These are phyloP conservation scores for Sitobion miscanthi DNA, from an alignment of 1,140 invertebrate genomes.

Conservation along the genomic window DNA sequence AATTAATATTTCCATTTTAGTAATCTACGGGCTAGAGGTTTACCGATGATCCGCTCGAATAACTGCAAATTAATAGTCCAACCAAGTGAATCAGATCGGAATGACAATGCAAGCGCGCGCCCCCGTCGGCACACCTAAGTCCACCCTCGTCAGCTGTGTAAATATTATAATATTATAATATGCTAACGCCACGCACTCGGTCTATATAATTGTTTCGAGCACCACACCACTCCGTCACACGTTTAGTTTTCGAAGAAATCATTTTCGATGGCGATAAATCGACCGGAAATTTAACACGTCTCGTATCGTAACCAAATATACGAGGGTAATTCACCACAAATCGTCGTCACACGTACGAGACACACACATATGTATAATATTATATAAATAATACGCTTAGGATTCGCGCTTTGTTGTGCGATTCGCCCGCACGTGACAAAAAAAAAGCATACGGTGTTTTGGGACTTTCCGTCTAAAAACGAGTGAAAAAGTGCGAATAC, in stretches of 20 bases:
- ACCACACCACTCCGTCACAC: background rate
- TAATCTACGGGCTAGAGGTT: no score
- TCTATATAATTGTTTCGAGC: background rate
- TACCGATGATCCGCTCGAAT: background rate
- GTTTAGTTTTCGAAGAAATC: background rate
- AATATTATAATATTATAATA: background rate
- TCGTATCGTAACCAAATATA: background rate
- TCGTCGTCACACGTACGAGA: background rate
- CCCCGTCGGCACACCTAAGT: background rate
- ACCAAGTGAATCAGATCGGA: background rate
- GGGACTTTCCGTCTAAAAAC: background rate
- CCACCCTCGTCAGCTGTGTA: no score
- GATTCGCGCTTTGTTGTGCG: no score
- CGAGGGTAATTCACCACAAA: background rate
- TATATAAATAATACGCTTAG: no score
- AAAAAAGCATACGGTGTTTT: background rate
- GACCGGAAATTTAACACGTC: background rate
- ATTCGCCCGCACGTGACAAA: background rate
- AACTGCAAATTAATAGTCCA: background rate
- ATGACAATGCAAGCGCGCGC: background rate
- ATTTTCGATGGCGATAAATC: background rate
- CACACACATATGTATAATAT: no score
- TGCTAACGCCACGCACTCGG: background rate
- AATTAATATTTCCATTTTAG: no score
- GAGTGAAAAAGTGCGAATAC: background rate